Conservation (phyloP, 2,113 vertebrate species). For the Mesoclemmys tuberculata region DNA sequence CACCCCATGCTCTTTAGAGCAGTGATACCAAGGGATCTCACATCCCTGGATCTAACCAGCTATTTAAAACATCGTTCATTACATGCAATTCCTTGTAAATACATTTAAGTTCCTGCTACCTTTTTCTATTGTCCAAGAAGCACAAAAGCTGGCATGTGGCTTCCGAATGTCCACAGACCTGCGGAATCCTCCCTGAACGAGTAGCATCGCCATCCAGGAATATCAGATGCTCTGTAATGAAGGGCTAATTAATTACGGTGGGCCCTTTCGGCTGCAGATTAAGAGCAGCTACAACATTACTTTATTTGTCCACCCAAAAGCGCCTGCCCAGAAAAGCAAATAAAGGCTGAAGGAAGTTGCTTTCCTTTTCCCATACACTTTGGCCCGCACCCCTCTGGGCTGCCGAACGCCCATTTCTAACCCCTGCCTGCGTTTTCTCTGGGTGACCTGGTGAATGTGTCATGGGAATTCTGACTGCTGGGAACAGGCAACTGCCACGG, state of each 20-base stretch:
- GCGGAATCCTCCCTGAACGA: neutral
- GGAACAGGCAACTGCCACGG: neutral
- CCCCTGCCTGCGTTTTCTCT: neutral
- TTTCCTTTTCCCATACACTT: neutral
- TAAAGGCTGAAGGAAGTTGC: fast-evolving
- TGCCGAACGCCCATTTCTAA: neutral
- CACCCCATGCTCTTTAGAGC: neutral
- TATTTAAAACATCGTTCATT: neutral
- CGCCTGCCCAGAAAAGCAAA: too few relatives aligned
- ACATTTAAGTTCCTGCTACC: neutral
- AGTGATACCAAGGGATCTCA: neutral
- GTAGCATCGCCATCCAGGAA: neutral
- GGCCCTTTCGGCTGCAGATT: neutral
- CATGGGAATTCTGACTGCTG: neutral
- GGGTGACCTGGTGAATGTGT: neutral
- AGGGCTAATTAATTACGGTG: neutral
- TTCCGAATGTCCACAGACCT: neutral
- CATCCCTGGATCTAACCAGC: neutral
- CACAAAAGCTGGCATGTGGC: neutral
- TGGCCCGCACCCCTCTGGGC: fast-evolving
- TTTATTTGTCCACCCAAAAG: neutral
- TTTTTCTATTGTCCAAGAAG: neutral
- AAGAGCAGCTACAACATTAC: neutral
- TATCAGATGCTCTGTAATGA: neutral
- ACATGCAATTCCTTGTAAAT: neutral